Evolutionary conservation across 1,140 invertebrate genomes (phyloP).

Genomic region (Lerema accius): DNA sequence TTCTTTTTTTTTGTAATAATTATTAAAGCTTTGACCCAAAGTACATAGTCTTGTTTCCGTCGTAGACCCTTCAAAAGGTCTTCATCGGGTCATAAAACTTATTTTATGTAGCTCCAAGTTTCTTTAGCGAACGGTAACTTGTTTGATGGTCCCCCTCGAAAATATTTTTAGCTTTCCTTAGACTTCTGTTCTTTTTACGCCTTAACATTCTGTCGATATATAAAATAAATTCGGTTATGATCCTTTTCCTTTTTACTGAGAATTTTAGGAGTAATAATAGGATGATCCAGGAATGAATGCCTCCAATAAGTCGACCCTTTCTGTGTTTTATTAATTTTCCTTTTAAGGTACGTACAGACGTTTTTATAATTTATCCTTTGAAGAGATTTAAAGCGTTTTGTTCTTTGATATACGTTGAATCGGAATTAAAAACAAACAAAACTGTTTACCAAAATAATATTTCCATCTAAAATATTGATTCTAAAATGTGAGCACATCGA

Average conservation of each 20-base stretch:
- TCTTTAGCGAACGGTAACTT: constrained; percentile 63
- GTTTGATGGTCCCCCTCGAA: constrained; percentile 70
- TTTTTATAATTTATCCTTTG: constrained; percentile 5
- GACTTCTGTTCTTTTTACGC: constrained; percentile 55
- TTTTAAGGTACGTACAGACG: constrained; percentile 18
- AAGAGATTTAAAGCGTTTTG: no score
- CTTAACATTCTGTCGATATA: constrained; percentile 56
- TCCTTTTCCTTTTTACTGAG: constrained; percentile 67
- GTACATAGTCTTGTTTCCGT: constrained; percentile 49
- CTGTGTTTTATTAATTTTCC: constrained; percentile 42
- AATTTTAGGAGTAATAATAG: constrained; percentile 66
- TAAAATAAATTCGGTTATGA: constrained; percentile 75
- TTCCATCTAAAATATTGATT: no score
- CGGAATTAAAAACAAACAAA: no score
- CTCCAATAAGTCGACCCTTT: constrained; percentile 66
- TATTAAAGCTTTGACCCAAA: constrained; percentile 43
- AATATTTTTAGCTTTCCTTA: constrained; percentile 68
- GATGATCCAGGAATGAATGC: constrained; percentile 70
- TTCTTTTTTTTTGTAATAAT: constrained; percentile 45
- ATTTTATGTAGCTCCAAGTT: constrained; percentile 68
- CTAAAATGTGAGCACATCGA: no score
- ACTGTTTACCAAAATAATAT: no score
- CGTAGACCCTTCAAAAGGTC: constrained; percentile 67
- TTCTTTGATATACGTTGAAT: no score
- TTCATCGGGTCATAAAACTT: constrained; percentile 77